Evolutionary conservation across 2,888 invertebrate genomes (phyloP).

Genomic region (Adelognathus sp.): DNA sequence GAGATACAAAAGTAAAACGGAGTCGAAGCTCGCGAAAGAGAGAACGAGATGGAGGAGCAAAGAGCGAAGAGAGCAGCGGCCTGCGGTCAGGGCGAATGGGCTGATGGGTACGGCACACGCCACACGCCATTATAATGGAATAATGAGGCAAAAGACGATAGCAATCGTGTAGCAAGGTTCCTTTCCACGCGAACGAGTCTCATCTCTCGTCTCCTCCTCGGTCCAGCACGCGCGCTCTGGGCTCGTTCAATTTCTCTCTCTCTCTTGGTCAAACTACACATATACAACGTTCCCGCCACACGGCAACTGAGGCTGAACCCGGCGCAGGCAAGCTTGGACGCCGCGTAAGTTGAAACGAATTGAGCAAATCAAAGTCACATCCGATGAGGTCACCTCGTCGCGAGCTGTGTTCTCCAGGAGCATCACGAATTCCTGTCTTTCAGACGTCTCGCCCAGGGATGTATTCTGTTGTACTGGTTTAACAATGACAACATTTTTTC

Average conservation of each 20-base stretch:
- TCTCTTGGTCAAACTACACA: constrained; percentile 42
- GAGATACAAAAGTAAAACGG: constrained; percentile 52
- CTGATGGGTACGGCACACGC: constrained; percentile 77
- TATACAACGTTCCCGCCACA: too few relatives aligned
- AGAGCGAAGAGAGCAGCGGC: constrained; percentile 55
- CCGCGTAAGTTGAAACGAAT: constrained; percentile 75
- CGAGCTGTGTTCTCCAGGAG: constrained; percentile 67
- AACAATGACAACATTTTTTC: too few relatives aligned
- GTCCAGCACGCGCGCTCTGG: constrained; percentile 46
- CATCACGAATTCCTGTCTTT: constrained; percentile 62
- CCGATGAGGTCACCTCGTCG: constrained; percentile 78
- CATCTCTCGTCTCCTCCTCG: constrained; percentile 56
- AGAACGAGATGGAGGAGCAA: constrained; percentile 36
- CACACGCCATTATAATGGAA: constrained; percentile 80
- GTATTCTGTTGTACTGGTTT: constrained; percentile 11
- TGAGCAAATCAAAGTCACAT: constrained; percentile 80
- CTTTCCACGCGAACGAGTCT: constrained; percentile 72
- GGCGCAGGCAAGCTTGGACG: constrained; percentile 59
- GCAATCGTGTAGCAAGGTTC: constrained; percentile 76
- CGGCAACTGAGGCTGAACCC: constrained; percentile 30
- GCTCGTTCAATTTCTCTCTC: constrained; percentile 44
- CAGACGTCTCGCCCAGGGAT: constrained; percentile 19
- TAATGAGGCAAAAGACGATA: constrained; percentile 80
- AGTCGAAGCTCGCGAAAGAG: constrained; percentile 24
- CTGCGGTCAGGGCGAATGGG: constrained; percentile 71